Base-by-base conservation (phyloP, 2,113 vertebrate genomes). In the Oncorhynchus nerka region DNA sequence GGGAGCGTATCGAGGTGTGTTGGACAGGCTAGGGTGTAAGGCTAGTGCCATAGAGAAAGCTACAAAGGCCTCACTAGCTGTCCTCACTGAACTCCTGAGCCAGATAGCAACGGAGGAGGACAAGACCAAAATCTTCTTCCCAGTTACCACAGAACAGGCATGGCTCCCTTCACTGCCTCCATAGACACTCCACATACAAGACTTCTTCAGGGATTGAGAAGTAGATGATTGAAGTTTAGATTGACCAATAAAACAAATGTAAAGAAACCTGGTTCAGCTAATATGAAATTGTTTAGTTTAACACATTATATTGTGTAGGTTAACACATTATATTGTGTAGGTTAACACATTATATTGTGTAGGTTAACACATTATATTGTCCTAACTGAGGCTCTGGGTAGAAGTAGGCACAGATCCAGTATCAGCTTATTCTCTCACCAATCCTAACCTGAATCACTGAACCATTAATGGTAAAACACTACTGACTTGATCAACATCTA, bases 31-130 rank as follows among this genome's bases (percentile, higher is more conserved):
- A 20, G 28, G 57, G 55, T 73, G 73, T 59, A 78, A 75, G 73
- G 73, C 78, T 34, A 73, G 80, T 20, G 68, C 72, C 62, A 71
- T 67, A 34, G 75, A 77, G 71, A 77, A 39, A 68, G 73, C 73
- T 11, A 78, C 32, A 30, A 34, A 71, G 49, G 62, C 55, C 62
- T 72, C 64, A 51, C 57, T 79, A 55, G 69, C 34, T 11, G 34
- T 85, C 64, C 51, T 77, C 59, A 13, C 45, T 62, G 67, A 49
- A 13, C 73, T 68, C 24, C 66, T 71, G 48, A 73, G 45, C 55
- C 48, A 62, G 20, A 81, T 45, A 70, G 61, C 59, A 34, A 24
- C 78, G 70, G 70, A 79, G 55, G 4, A 59, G 16, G 39, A 73
- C 28, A 19, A 68, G 66, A 71, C 24, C 12, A 19, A 65, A 22